These are phyloP conservation scores for Noctua janthina DNA, from an alignment of 2,888 invertebrate genomes.

Conservation along the genomic window DNA sequence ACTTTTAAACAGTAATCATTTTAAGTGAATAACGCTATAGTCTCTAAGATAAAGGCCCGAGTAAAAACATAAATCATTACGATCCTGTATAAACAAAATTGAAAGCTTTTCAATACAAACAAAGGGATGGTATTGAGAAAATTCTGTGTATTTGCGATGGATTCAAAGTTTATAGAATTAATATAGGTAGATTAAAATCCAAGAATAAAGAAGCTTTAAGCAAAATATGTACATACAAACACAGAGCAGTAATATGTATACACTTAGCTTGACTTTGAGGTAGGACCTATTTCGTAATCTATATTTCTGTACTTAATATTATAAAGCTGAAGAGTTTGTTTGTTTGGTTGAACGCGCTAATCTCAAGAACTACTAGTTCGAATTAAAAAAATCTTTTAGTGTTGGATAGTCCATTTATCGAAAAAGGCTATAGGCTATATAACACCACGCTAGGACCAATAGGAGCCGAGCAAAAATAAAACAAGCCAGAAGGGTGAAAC, in stretches of 20 bases:
- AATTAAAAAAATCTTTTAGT: no score
- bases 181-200: not conserved
- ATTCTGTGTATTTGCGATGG: slow-evolving; percentile 18
- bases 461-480: no score
- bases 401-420: no score
- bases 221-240: not conserved
- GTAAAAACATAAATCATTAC: slow-evolving; percentile 70
- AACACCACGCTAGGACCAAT: no score
- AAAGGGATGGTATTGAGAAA: slow-evolving; percentile 31
- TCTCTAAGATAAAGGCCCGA: slow-evolving; percentile 45
- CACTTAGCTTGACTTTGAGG: not conserved
- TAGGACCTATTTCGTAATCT: not conserved
- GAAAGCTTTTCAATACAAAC: slow-evolving; percentile 55
- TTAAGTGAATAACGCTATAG: slow-evolving; percentile 50
- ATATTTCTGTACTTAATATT: not conserved
- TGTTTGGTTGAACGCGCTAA: no score
- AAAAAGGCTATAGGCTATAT: no score
- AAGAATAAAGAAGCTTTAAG: not conserved
- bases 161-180: slow-evolving; percentile 18
- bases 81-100: slow-evolving; percentile 39
- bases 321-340: no score
- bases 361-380: no score
- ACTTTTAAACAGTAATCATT: slow-evolving; percentile 63
- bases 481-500: no score
- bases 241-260: not conserved